phyloP scores from a whole-genome alignment of 2,797 vertebrate species.

The Trematomus bernacchii region DNA sequence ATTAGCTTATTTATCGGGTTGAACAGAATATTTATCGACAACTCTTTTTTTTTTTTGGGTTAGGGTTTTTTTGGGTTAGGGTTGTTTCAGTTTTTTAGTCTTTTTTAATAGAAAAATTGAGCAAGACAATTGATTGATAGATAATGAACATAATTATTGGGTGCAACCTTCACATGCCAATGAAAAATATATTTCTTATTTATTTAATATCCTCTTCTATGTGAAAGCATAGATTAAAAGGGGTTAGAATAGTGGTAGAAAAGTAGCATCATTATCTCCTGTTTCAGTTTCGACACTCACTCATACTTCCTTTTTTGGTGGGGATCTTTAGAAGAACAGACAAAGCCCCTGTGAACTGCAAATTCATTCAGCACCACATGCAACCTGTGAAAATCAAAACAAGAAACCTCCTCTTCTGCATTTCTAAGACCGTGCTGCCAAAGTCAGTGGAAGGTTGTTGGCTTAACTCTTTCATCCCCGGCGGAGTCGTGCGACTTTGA shows the following conservation, averaged over 20 bases:
- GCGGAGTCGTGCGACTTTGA: slow-evolving; percentile 47
- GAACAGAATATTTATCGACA: background rate
- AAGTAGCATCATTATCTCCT: background rate
- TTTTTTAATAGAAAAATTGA: too few species aligned
- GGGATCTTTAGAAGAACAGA: background rate
- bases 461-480: slow-evolving; percentile 58
- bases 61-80: too few species aligned
- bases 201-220: background rate
- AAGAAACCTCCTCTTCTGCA: slow-evolving; percentile 49
- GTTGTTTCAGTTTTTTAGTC: too few species aligned
- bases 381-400: slow-evolving; percentile 52
- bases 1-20: background rate
- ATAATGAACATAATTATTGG: background rate
- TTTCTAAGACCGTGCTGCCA: slow-evolving; percentile 51
- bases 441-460: slow-evolving; percentile 68
- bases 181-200: background rate
- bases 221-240: background rate
- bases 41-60: background rate
- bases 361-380: slow-evolving; percentile 29
- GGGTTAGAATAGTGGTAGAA: background rate
- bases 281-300: background rate
- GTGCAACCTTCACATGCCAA: background rate
- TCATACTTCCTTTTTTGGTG: background rate
- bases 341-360: slow-evolving; percentile 26
- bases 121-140: background rate